Conservation (phyloP, 2,888 invertebrate genomes). For the Agonopterix arenella region DNA sequence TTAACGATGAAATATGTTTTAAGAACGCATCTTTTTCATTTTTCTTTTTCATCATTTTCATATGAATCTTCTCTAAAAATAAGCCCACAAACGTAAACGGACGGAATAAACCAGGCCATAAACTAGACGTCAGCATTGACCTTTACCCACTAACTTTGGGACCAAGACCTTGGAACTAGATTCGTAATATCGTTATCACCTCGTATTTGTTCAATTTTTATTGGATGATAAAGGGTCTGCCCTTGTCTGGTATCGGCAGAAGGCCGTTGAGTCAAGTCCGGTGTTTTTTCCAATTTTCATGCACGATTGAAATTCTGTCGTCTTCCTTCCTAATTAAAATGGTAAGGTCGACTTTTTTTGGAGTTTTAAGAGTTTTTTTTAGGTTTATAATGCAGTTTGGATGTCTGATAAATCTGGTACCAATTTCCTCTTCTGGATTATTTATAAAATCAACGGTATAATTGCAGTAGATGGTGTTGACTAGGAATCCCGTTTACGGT, state of each 20-base stretch:
- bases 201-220: constrained; percentile 45
- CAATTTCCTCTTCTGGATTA: too few relatives aligned
- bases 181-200: constrained; percentile 35
- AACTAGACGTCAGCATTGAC: constrained; percentile 35
- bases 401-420: too few relatives aligned
- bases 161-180: constrained; percentile 51
- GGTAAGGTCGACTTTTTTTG: constrained; percentile 2
- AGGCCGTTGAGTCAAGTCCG: constrained; percentile 49
- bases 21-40: too few relatives aligned
- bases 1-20: too few relatives aligned
- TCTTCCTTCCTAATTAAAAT: constrained; percentile 58
- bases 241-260: constrained; percentile 46
- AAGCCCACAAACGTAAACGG: too few relatives aligned
- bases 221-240: constrained; percentile 60
- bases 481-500: too few relatives aligned
- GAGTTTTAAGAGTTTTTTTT: not conserved
- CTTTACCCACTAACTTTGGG: constrained; percentile 55
- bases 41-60: too few relatives aligned
- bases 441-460: too few relatives aligned
- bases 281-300: constrained; percentile 39
- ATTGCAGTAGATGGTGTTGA: constrained; percentile 21
- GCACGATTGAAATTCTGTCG: constrained; percentile 44
- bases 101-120: too few relatives aligned
- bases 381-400: constrained; percentile 12
- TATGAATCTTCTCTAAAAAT: too few relatives aligned